These are phyloP conservation scores for Oreochromis grahami DNA, from an alignment of 2,797 vertebrate species.

Conservation along the genomic window DNA sequence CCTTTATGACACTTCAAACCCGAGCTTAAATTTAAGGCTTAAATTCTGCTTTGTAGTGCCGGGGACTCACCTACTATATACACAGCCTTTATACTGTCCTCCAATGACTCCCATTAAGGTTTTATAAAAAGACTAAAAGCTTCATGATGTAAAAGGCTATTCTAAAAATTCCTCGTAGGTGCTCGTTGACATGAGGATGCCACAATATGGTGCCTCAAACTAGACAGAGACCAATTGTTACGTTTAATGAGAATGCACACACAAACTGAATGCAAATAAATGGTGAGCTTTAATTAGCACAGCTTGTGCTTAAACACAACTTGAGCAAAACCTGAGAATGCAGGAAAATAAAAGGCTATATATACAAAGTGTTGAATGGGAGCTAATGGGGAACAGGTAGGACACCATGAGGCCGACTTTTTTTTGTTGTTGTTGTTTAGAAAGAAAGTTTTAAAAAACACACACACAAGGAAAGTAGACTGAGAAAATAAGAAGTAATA, in stretches of 20 bases:
- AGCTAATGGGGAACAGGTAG: neutral
- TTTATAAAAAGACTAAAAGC: neutral
- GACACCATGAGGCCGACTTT: neutral
- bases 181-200: neutral
- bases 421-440: neutral
- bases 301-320: neutral
- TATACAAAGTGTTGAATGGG: neutral
- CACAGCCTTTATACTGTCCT: neutral
- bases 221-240: neutral
- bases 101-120: neutral
- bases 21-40: neutral
- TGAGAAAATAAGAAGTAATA: neutral
- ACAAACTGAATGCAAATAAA: neutral
- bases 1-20: neutral
- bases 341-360: neutral
- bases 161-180: neutral
- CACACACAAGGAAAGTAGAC: neutral
- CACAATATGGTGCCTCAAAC: neutral
- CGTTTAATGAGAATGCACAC: neutral
- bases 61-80: neutral
- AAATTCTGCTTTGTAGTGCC: neutral
- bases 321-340: neutral
- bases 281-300: neutral
- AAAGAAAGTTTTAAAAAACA: neutral
- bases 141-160: neutral